Evolutionary conservation across 1,140 invertebrate species (phyloP), one percentile per base, ranked within the genome.

Genomic region (Drosophila equinoxialis): DNA sequence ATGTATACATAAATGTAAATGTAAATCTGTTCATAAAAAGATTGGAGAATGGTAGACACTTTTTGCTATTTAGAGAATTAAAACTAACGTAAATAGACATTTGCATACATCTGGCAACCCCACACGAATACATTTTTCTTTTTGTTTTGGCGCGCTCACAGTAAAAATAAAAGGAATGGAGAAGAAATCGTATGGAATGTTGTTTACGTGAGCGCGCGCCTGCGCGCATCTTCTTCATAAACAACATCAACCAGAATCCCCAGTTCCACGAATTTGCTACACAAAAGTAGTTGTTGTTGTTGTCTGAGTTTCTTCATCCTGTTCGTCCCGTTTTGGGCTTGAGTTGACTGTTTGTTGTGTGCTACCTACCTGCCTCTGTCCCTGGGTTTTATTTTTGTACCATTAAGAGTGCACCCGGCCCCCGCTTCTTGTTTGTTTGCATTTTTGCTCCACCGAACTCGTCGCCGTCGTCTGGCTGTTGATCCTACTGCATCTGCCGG

Each of bases 351-450:
- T 39, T 30, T 39, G 37, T 37, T 37, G 35, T 37, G 10, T 68
- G 72, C 74, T 89, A 84, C 80, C 84, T 89, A 76, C 79, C 75
- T 66, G 63, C 42, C 54, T 20, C 58, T 51, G 20, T 65, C 65
- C 59, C 65, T 70, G 54, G 48, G 37, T 39, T 71, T 59, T 58
- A 42, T 74, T 61, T 57, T 77, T 71, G 51, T 67, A 75, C 84
- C 77, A 23, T 81, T 51, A 51, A 23, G 17, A 20, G 45, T 20
- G 17, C 71, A 60, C 77, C 20, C 70, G 78, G 68, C 85, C 66
- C 45, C 77, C 84, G 64, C 84, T 89, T 89, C 84, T 89, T 89
- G 84, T 89, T 89, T 89, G 84, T 89, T 85, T 89, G 81, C 79
- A 45, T 74, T 89, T 83, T 90, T 71, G 71, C 74, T 73, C 85